A percentile compares a stretch with the other conserved stretches of the same genome.
Evolutionary conservation across 2,113 vertebrate genomes (phyloP).

Genomic region (Eubucco bourcierii): DNA sequence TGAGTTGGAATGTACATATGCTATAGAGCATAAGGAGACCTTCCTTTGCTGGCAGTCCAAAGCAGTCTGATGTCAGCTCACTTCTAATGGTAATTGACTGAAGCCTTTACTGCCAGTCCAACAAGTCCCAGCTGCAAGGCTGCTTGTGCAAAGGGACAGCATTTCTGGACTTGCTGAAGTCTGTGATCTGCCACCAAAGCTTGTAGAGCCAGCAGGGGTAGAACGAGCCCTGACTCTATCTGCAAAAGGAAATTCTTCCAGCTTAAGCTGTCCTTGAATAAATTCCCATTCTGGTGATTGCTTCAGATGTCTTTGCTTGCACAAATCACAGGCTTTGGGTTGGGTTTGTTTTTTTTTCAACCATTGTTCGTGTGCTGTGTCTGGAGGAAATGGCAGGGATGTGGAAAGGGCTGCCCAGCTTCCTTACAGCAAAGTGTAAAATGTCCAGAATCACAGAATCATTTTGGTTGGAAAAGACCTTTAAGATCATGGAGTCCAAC

Average conservation of each 20-base stretch:
- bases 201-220: not conserved
- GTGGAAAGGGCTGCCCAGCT: not conserved
- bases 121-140: not conserved
- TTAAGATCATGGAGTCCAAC: too few relatives aligned
- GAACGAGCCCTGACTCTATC: not conserved
- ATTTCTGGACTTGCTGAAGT: constrained; percentile 14
- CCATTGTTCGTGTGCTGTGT: not conserved
- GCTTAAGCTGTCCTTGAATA: not conserved
- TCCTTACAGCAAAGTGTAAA: not conserved
- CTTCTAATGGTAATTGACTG: not conserved
- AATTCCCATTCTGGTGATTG: not conserved
- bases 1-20: not conserved
- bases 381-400: not conserved
- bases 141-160: not conserved
- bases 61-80: not conserved
- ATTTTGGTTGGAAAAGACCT: too few relatives aligned
- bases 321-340: not conserved
- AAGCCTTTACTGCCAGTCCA: not conserved
- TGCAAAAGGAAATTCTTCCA: constrained; percentile 2
- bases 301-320: accelerated
- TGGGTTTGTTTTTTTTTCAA: not conserved
- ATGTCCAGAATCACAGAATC: too few relatives aligned
- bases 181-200: constrained; percentile 14
- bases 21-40: not conserved
- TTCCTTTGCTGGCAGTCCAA: not conserved